These are phyloP conservation scores for Chelonia mydas DNA, from an alignment of 2,797 vertebrate species.

Conservation along the genomic window DNA sequence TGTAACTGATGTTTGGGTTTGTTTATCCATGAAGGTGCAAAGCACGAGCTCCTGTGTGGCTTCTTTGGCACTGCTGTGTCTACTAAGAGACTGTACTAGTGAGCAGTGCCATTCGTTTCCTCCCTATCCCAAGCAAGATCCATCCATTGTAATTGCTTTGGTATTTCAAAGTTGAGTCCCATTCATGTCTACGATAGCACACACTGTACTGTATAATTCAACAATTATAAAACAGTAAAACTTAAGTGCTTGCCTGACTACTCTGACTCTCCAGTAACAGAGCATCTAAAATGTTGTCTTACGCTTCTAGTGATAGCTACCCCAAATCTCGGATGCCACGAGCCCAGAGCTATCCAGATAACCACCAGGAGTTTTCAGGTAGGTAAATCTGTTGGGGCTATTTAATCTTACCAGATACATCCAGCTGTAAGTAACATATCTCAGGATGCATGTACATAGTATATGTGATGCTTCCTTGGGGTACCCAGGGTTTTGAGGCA, in stretches of 20 bases:
- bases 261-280: background rate
- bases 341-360: slow-evolving; percentile 98
- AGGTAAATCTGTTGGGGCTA: background rate
- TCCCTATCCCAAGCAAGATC: background rate
- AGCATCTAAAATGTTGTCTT: slow-evolving; percentile 55
- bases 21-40: slow-evolving; percentile 6
- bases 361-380: slow-evolving; percentile 98
- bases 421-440: background rate
- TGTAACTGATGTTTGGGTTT: background rate
- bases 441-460: background rate
- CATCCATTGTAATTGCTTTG: background rate
- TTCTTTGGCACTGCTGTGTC: slow-evolving; percentile 17
- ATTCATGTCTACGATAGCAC: background rate
- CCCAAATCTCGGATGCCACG: slow-evolving; percentile 97
- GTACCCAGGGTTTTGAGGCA: background rate
- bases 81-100: slow-evolving; percentile 29
- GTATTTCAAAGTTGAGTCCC: background rate
- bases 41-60: background rate
- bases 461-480: background rate
- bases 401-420: background rate
- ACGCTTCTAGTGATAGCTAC: slow-evolving; percentile 88
- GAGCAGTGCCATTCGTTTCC: slow-evolving; percentile 41
- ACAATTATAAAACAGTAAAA: background rate
- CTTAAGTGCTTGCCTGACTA: background rate
- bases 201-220: background rate